Evolutionary conservation across 2,888 invertebrate species (phyloP), one percentile per base, ranked within the genome.

Genomic region (Himalopsyche tibetana): DNA sequence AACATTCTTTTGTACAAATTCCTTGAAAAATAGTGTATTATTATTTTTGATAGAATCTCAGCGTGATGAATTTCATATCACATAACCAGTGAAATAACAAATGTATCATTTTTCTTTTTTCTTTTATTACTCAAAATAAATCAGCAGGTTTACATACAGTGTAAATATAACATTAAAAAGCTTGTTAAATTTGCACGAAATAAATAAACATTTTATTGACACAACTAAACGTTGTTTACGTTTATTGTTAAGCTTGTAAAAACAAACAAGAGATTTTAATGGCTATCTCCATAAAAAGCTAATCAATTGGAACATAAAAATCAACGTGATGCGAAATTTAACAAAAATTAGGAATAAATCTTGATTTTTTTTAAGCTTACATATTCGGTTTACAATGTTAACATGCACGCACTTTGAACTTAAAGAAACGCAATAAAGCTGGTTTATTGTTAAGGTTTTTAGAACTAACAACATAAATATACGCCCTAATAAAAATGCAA

Each of bases 191-290:
- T 36, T 36, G 38, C 74, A 74, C 36, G 36, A 74, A 38, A 15
- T 74, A 5, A 15, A 74, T 74, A 74, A 36, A 63, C 28, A 19
- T 63, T 63, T 63, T 63, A 63, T 63, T 28, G 63, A 19, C n/a
- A 28, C 4, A 69, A 36, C 74, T 74, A 74, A 74, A 38, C 74
- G 36, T 15, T 12, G 74, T 74, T 74, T 38, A 74, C 38, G 36
- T 74, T 36, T 74, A 74, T 74, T 74, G 74, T 74, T 74, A 3
- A 74, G 74, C 11, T 38, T 38, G 74, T 74, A 74, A 74, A 74
- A 74, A 74, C 36, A 74, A 74, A 28, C 4, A 15, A 12, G 12
- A 28, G 74, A 36, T 12, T 74, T 74, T 74, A 74, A 74, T 74
- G 74, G 38, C 38, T 74, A 38, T 36, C 74, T 28, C 28, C 69